Conservation (phyloP, 2,888 invertebrate species). For the Pheosia gnoma region DNA sequence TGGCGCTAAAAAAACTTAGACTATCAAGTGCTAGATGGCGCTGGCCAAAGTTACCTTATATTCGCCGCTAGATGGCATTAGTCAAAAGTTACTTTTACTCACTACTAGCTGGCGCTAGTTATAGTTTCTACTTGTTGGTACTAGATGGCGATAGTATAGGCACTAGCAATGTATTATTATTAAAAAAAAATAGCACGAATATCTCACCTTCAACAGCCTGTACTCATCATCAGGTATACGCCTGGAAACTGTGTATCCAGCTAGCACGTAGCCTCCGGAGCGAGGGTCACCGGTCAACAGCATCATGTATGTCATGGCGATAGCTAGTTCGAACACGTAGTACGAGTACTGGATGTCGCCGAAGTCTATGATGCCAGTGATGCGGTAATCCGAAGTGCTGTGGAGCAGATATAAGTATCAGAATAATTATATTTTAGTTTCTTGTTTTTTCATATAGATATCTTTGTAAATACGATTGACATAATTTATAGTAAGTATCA, state of each 20-base stretch:
- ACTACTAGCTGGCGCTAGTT: background rate
- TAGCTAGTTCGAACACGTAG: slow-evolving; percentile 92
- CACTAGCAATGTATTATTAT: background rate
- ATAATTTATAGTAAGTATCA: too few relatives aligned
- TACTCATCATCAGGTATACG: slow-evolving; percentile 86
- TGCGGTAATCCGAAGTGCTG: slow-evolving; percentile 78
- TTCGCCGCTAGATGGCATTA: background rate
- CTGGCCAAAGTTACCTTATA: background rate
- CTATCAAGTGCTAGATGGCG: background rate
- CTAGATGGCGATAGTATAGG: background rate
- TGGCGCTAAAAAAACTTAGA: background rate
- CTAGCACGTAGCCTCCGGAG: slow-evolving; percentile 88
- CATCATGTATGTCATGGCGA: slow-evolving; percentile 92
- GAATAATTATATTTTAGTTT: too few relatives aligned
- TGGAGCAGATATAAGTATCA: slow-evolving; percentile 7
- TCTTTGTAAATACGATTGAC: too few relatives aligned
- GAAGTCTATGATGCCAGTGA: slow-evolving; percentile 92
- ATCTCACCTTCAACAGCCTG: slow-evolving; percentile 85
- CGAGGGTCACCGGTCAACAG: slow-evolving; percentile 85
- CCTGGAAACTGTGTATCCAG: slow-evolving; percentile 88
- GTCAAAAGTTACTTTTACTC: background rate
- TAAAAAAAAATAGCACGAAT: too few relatives aligned
- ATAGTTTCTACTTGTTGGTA: background rate
- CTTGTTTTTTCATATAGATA: too few relatives aligned
- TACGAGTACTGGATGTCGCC: slow-evolving; percentile 91